Base-by-base conservation (phyloP, 2,113 vertebrate genomes). In the Psittacara wagleri region DNA sequence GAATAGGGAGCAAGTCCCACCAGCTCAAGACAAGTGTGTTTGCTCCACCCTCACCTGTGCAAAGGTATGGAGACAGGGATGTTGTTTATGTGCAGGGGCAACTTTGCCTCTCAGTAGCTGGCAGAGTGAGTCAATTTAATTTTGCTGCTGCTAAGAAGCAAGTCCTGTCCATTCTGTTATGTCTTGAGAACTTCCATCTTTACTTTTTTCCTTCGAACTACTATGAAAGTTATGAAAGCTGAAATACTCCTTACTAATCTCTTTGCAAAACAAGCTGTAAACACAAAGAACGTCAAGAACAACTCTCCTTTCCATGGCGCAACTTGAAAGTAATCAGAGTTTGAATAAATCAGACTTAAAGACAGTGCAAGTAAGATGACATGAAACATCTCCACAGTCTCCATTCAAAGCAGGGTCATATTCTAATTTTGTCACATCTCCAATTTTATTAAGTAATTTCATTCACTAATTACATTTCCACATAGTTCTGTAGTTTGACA, bases 1-100 rank as follows among this genome's bases (percentile, higher is more conserved):
- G 33, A 51, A 24, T 0, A 1, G 11, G 2, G 39, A 94, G 49
- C 1, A 5, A 79, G 33, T 33, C 23, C 39, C 39, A 19, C 5
- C 2, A 3, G 39, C 27, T 90, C 3, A 48, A 73, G 57, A 52
- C 3, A 33, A 57, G 18, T 4, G 31, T 31, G 17, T 59, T 81
- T 59, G n/a, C 29, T 72, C 64, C 68, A 35, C 28, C 37, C 10
- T 11, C 1, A 2, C 33, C 64, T 41, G 39, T 13, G 28, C 18
- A 41, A 46, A 73, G 31, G 5, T 28, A 39, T 9, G 37, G 57
- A 75, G 62, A 43, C 66, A 35, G 27, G 33, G 27, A n/a, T 23
- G 13, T 1, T 59, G 13, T 10, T 72, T 2, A 59, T 8, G 15
- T 16, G 70, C 48, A 89, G 49, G 18, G 44, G n/a, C 41, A 41